Evolutionary conservation across 2,888 invertebrate genomes (phyloP), one percentile per base, ranked within the genome.

Genomic region (Chrysolina haemoptera): DNA sequence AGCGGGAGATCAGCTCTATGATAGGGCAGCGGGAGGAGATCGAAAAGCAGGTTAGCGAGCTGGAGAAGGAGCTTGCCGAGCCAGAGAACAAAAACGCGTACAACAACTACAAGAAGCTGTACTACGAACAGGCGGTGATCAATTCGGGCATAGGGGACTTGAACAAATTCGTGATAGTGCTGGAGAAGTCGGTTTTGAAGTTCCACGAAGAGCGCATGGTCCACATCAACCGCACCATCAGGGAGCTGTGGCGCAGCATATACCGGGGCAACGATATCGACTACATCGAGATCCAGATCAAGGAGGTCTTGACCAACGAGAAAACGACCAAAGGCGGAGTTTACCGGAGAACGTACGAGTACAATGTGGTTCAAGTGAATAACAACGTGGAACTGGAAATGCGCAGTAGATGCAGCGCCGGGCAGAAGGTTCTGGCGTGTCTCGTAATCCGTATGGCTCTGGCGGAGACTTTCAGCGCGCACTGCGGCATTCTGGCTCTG

Each of bases 321-420:
- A 41, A 92, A 76, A 90, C 88, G 85, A 90, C 84, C n/a, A 48
- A 48, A 1, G 66, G 66, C 9, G 27, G 8, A 18, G 55, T 3
- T 27, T 1, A 41, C 9, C 67, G 72, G 43, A 70, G 80, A 55
- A 72, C 40, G 4, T 83, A 82, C 73, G 76, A 80, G 27, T 96
- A 94, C 88, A 93, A 95, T 81, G 96, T 99, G 9, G 94, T 98
- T 12, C 98, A 98, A 90, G 92, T 94, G 43, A 98, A 97, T 88
- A 94, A 94, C 82, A 95, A 94, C 53, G 90, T 93, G 0, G 95
- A 95, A 84, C 92, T 99, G 81, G 99, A 99, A 85, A 99, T 99
- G 99, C 92, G 97, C 77, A 98, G 98, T 3, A 92, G 98, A 41
- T 99, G 99, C 88, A 98, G 98, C 88, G 99, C 99, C 40, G 99